Base-by-base conservation (phyloP, 2,888 invertebrate species). In the Aquatica leii region DNA sequence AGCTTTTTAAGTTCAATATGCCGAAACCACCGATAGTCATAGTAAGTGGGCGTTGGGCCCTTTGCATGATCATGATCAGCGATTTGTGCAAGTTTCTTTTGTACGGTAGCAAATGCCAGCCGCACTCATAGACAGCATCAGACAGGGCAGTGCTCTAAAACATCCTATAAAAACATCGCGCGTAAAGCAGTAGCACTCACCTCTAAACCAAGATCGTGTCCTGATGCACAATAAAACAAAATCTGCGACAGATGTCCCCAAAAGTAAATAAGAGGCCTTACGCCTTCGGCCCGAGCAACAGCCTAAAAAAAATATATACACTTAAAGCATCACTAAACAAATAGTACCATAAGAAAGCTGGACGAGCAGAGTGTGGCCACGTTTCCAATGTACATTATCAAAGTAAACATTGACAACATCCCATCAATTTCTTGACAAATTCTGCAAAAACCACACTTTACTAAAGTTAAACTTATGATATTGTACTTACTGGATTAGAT, bases 1-100 rank as follows among this genome's bases (percentile, higher is more conserved):
- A 55, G 15, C 55, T 55, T 1, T 14, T 15, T 15, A 55, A 34
- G 20, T 21, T 55, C 12, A 55, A n/a, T 3, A 55, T 37, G 1
- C 55, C 55, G 15, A 55, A 55, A 2, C 55, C 55, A 24, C 43
- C 55, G 6, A 55, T 43, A 4, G 55, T 46, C 43, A 55, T 55
- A 1, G 24, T 46, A 9, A 55, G 24, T 1, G 55, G 46, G 5
- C 55, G 18, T 34, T 55, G 55, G 1, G 55, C 43, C 12, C 55
- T 55, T 9, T 18, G 17, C 46, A 55, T 55, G 1, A 55, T 55
- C 15, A 55, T n/a, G 4, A 55, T 46, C 15, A 43, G n/a, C 9
- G 55, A 6, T 17, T 55, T 55, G 11, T 43, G 18, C 17, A 55
- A 37, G 11, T 55, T 14, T 43, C 46, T 43, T 5, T 55, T 17